Evolutionary conservation across 2,888 invertebrate species (phyloP), one percentile per base, ranked within the genome.

Genomic region (Harpalus rufipes): DNA sequence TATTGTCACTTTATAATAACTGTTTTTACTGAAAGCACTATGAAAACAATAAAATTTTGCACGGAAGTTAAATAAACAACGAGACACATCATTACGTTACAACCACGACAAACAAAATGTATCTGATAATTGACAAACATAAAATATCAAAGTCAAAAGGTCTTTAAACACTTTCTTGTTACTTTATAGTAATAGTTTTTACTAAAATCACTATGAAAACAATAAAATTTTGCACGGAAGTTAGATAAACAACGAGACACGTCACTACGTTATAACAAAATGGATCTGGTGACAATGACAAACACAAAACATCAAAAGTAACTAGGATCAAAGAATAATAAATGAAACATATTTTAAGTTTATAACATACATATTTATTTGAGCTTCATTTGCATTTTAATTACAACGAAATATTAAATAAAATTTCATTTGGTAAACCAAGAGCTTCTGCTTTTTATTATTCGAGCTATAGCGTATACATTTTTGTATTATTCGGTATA

Each of bases 301-400:
- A 14, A 32, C 32, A 32, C 32, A 32, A 32, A 32, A 32, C 32
- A 32, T 5, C 32, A 51, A 8, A 51, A 7, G 12, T 51, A 12
- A 51, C 12, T 51, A 51, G 44, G 44, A 63, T 63, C 12, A 25
- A 68, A 68, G 10, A 72, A 72, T 4, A 72, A 76, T 51, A 92
- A 92, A 92, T 91, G 92, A 92, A 90, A 89, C 89, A 85, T 89
- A 4, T 32, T 88, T 91, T 90, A 91, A 93, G 93, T 94, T 94
- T 94, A 94, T 95, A 95, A 95, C 95, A 95, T 95, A 95, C 94
- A 94, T 95, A 95, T 95, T 95, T 95, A 95, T 95, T 95, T 95
- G 95, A 95, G 95, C 95, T 94, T 95, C 93, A 95, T 94, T 95
- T 95, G 95, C 95, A 94, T 94, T 95, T 94, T 94, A 95, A 94